phyloP scores from a whole-genome alignment of 2,113 vertebrate genomes.

The Muscicapa adusta region DNA sequence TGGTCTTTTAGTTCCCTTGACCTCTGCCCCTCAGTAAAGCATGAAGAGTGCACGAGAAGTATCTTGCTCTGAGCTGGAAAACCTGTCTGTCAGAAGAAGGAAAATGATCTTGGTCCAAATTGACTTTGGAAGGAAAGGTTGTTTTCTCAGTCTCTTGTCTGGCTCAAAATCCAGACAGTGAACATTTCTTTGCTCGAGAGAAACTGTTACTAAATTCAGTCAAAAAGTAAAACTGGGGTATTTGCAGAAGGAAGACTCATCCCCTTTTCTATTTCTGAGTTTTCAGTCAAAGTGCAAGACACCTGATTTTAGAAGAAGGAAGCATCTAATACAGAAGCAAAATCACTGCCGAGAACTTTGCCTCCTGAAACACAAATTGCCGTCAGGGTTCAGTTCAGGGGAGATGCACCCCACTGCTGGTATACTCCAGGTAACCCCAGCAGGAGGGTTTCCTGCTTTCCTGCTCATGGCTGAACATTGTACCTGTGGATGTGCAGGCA shows the following conservation, averaged over 20 bases:
- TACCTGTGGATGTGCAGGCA: accelerated
- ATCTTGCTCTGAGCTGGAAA: background rate
- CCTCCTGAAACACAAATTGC: background rate
- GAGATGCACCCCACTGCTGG: background rate
- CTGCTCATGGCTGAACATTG: accelerated
- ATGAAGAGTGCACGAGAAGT: background rate
- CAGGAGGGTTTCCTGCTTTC: background rate
- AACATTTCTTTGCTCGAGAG: background rate
- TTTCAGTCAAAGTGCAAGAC: background rate
- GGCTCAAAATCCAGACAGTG: constrained; percentile 6
- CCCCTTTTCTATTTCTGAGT: background rate
- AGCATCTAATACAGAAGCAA: background rate
- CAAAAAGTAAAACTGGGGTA: background rate
- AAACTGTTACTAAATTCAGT: background rate
- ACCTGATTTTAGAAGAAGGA: background rate
- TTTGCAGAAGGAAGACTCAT: background rate
- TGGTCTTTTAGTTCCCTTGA: background rate
- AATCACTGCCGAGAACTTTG: background rate
- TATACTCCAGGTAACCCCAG: background rate
- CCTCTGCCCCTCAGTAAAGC: background rate
- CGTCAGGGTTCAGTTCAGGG: background rate
- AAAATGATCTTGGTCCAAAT: background rate
- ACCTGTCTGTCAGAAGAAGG: background rate
- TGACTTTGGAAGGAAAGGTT: background rate
- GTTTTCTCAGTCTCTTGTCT: background rate